These are phyloP conservation scores for Gila orcuttii DNA, from an alignment of 2,113 vertebrate species.

Conservation along the genomic window DNA sequence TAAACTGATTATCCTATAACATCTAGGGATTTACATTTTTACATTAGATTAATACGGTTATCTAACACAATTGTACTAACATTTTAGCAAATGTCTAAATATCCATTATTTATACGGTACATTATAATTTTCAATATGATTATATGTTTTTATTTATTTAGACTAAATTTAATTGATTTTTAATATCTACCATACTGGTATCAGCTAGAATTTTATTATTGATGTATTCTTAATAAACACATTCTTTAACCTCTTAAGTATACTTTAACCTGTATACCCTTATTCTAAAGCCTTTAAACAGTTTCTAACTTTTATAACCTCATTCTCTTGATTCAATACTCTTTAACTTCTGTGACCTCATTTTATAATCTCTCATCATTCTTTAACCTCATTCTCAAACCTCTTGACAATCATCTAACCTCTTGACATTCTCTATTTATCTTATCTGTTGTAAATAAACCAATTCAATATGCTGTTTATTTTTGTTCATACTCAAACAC, in stretches of 20 bases:
- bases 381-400: background rate
- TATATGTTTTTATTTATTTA: background rate
- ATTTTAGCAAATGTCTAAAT: too few relatives aligned
- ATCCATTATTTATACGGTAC: too few relatives aligned
- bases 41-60: too few relatives aligned
- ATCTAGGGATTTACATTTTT: too few relatives aligned
- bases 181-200: background rate
- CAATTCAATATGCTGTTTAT: slow-evolving; percentile 10
- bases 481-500: background rate
- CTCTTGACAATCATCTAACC: background rate
- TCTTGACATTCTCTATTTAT: background rate
- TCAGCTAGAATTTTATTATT: background rate
- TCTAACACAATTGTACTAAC: too few relatives aligned
- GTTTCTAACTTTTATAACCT: background rate
- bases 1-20: too few relatives aligned
- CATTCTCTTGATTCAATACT: background rate
- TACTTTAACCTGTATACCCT: background rate
- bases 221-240: background rate
- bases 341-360: background rate
- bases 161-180: background rate
- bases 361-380: background rate
- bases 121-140: too few relatives aligned
- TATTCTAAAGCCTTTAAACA: background rate
- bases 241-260: background rate
- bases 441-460: slow-evolving; percentile 23